Conservation (phyloP, 35 echinoderm and acorn worm species). For the Nesometra sesokonis region DNA sequence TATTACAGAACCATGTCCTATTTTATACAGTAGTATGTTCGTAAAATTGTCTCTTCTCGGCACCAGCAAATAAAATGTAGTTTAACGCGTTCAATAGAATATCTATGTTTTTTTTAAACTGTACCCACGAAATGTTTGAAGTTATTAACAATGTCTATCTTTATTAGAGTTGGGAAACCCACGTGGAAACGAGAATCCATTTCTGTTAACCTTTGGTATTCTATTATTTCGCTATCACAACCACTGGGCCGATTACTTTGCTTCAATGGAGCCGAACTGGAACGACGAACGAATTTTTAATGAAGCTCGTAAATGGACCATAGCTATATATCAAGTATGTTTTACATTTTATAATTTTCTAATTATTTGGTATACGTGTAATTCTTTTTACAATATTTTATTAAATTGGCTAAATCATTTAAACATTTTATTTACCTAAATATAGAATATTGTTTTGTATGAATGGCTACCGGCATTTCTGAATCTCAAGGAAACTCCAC, state of each 20-base stretch:
- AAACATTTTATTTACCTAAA: background rate
- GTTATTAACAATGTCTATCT: too few relatives aligned
- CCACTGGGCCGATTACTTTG: background rate
- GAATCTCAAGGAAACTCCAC: background rate
- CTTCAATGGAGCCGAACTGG: background rate
- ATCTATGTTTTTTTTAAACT: too few relatives aligned
- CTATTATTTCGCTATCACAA: conserved; percentile 9
- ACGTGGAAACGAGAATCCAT: conserved; percentile 12
- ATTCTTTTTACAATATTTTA: too few relatives aligned
- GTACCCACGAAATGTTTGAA: too few relatives aligned
- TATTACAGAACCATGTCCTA: too few relatives aligned
- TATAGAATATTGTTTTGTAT: conserved; percentile 9
- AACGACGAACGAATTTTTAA: background rate
- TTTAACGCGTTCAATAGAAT: too few relatives aligned
- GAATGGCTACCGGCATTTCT: conserved; percentile 8
- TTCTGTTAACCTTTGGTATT: conserved; percentile 1
- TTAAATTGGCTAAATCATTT: too few relatives aligned
- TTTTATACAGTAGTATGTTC: too few relatives aligned
- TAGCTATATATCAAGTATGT: conserved; percentile 5
- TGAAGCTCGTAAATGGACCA: background rate
- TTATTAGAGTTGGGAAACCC: conserved; percentile 3
- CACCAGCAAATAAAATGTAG: too few relatives aligned
- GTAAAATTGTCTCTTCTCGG: too few relatives aligned
- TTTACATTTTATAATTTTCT: too few relatives aligned
- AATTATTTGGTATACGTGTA: too few relatives aligned